Evolutionary conservation across 2,113 vertebrate genomes (phyloP).

Genomic region (Mixornis gularis): DNA sequence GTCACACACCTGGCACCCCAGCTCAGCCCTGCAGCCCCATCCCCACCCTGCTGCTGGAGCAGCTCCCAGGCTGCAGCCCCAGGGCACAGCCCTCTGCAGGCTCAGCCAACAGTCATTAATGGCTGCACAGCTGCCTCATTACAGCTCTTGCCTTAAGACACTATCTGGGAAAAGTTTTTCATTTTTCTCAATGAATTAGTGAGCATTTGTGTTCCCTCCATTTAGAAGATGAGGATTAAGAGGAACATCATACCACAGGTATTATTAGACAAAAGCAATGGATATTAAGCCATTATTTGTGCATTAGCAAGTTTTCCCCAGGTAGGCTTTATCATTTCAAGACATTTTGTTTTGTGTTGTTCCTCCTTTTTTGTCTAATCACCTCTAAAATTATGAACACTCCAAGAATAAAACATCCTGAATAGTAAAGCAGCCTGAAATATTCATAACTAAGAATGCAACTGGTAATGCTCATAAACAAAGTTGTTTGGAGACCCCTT

Average conservation of each 20-base stretch:
- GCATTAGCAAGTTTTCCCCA: slow-evolving; percentile 71
- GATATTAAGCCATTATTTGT: slow-evolving; percentile 73
- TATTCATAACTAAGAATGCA: slow-evolving; percentile 79
- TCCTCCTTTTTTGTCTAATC: slow-evolving; percentile 70
- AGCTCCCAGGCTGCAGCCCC: background rate
- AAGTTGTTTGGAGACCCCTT: slow-evolving; percentile 78
- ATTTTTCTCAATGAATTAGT: slow-evolving; percentile 19
- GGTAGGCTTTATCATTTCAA: slow-evolving; percentile 69
- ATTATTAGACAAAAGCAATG: slow-evolving; percentile 51
- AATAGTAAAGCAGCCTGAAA: slow-evolving; percentile 77
- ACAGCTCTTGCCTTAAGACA: background rate
- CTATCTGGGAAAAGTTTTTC: background rate
- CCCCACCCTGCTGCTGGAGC: background rate
- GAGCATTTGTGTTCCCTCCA: background rate
- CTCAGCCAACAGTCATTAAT: background rate
- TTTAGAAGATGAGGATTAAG: slow-evolving; percentile 41
- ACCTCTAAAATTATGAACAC: slow-evolving; percentile 75
- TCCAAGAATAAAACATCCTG: slow-evolving; percentile 72
- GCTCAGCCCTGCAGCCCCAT: too few relatives aligned
- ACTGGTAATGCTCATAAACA: slow-evolving; percentile 79
- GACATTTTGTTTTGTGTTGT: slow-evolving; percentile 65
- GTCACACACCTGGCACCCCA: background rate
- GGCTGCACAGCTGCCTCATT: background rate
- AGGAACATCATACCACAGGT: slow-evolving; percentile 31
- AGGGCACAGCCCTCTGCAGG: background rate